These are phyloP conservation scores for Heteromurus nitidus DNA, from an alignment of 2,888 invertebrate species.

Conservation along the genomic window DNA sequence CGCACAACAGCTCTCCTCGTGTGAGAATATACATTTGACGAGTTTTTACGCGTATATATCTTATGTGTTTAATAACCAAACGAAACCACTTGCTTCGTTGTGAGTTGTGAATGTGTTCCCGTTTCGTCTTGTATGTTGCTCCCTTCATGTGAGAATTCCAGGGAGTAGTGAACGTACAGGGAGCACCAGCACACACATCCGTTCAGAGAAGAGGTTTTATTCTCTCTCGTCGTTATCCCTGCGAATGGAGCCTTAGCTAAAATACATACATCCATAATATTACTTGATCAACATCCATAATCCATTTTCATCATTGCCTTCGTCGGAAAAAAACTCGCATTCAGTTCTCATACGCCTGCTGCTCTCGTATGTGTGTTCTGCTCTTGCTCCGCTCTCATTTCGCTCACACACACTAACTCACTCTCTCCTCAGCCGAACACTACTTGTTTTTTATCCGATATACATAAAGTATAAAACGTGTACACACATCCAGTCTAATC, in stretches of 20 bases:
- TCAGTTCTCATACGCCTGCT: neutral
- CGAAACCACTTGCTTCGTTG: slow-evolving; percentile 40
- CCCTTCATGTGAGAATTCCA: neutral
- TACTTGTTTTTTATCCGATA: too few relatives aligned
- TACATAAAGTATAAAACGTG: too few relatives aligned
- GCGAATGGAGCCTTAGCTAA: too few relatives aligned
- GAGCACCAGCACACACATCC: too few relatives aligned
- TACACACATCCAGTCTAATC: slow-evolving; percentile 28
- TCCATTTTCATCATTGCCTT: neutral
- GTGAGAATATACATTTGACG: neutral
- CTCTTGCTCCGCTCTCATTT: slow-evolving; percentile 10
- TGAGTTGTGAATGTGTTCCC: neutral
- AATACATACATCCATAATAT: neutral
- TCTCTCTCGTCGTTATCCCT: too few relatives aligned
- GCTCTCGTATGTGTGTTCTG: neutral
- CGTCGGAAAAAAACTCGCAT: too few relatives aligned
- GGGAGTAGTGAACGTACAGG: neutral
- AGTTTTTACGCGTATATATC: neutral
- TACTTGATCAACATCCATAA: too few relatives aligned
- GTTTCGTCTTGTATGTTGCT: too few relatives aligned
- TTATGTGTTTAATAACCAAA: too few relatives aligned
- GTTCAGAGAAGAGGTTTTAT: too few relatives aligned
- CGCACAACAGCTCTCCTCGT: neutral
- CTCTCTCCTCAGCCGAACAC: too few relatives aligned
- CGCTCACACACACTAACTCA: too few relatives aligned